Evolutionary conservation across 1,140 invertebrate species (phyloP), one percentile per base, ranked within the genome.

Genomic region (Drosophila subobscura): DNA sequence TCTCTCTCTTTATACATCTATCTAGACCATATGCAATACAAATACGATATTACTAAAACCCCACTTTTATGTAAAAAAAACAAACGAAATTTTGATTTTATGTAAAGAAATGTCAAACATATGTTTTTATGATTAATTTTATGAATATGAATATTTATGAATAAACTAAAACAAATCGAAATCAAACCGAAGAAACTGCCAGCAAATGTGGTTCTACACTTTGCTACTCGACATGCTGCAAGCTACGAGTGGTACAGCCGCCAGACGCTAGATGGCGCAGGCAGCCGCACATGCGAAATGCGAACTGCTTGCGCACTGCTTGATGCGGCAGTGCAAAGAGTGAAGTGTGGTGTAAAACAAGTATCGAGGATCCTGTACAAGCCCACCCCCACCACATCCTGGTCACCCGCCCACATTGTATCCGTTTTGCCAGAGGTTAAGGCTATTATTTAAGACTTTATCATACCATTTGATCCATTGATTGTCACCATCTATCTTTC

Each of bases 71-170:
- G 77, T 85, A 80, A 53, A 77, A 84, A 81, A 49, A 25, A 25
- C 3, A 37, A 49, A 66, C 57, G 37, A 85, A 85, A 77, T 77
- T 77, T 77, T 77, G 37, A 86, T 85, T 80, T 70, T 81, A 85
- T 81, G 74, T 74, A 81, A 85, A 65, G 51, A 77, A 81, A 80
- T 85, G 81, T 85, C 59, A 85, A 86, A 81, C 58, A 70, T 86
- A 86, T 86, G 79, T 75, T 83, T 58, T 80, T 27, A 27, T 27
- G 25, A 27, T 6, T 27, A 65, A 60, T 55, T 74, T 70, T 63
- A 66, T 70, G 60, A 75, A 54, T 33, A 73, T 60, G 60, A 79
- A 68, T 64, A 65, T 85, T 72, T 85, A 66, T 86, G 46, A 81
- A 86, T 85, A 86, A 85, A 84, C 58, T 50, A 53, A 59, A 66